phyloP scores from a whole-genome alignment of 1,140 invertebrate genomes.

The Paraescarpia echinospica region DNA sequence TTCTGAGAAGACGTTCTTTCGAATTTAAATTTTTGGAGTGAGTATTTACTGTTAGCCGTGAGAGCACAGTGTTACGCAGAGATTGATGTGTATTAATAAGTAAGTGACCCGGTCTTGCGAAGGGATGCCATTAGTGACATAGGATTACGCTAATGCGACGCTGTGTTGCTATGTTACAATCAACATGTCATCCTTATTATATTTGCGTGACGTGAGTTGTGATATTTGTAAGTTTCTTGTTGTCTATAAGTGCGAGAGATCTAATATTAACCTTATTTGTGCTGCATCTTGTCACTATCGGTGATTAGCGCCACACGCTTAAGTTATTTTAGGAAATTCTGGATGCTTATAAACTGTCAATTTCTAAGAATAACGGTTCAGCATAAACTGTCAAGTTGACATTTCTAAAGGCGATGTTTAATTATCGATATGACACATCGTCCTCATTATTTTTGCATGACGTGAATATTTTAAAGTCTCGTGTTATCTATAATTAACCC shows the following conservation, averaged over 20 bases:
- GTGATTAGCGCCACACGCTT: not conserved
- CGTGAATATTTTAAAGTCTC: not conserved
- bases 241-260: not conserved
- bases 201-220: not conserved
- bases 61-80: too few relatives aligned
- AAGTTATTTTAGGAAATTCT: not conserved
- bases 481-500: not conserved
- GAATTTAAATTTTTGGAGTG: not conserved
- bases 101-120: not conserved
- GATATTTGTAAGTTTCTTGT: not conserved
- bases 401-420: not conserved
- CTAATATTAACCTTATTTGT: not conserved
- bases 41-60: not conserved
- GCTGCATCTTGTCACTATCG: not conserved
- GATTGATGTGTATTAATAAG: not conserved
- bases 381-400: too few relatives aligned
- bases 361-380: not conserved
- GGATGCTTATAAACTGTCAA: not conserved
- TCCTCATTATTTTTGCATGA: not conserved
- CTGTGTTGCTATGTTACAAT: not conserved
- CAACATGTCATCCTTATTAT: not conserved
- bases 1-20: not conserved
- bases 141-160: not conserved
- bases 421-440: too few relatives aligned
- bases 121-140: not conserved